phyloP scores from a whole-genome alignment of 2,888 invertebrate species.

The Microchrysa polita region DNA sequence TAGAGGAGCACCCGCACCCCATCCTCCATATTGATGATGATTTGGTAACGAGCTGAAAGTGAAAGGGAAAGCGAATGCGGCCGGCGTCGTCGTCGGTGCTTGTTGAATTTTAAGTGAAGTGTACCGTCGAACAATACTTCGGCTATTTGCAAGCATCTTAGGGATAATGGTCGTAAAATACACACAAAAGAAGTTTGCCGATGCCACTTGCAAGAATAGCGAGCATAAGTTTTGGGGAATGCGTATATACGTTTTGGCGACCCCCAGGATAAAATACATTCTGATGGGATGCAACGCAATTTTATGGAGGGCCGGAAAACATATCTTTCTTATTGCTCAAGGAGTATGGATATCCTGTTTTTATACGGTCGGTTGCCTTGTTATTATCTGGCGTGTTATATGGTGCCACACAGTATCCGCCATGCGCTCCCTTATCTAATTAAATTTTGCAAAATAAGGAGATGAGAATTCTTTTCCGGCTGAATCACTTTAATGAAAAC shows the following conservation, averaged over 20 bases:
- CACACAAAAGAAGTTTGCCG: constrained; percentile 3
- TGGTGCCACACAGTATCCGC: neutral
- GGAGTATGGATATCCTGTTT: neutral
- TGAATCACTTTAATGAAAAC: constrained; percentile 13
- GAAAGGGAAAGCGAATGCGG: neutral
- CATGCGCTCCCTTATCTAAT: constrained; percentile 18
- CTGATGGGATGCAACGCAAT: constrained; percentile 8
- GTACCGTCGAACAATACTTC: constrained; percentile 15
- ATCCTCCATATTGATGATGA: constrained; percentile 1
- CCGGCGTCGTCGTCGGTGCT: too few relatives aligned
- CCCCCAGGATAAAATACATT: too few relatives aligned
- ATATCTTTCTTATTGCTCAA: neutral
- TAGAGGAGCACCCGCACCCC: too few relatives aligned
- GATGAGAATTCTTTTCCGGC: constrained; percentile 11
- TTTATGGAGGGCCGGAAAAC: constrained; percentile 4
- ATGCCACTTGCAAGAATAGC: constrained; percentile 13
- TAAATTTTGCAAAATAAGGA: constrained; percentile 14
- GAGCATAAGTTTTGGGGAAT: neutral
- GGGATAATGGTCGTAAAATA: constrained; percentile 27
- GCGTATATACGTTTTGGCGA: neutral
- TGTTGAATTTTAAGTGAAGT: constrained; percentile 38
- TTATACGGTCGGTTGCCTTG: neutral
- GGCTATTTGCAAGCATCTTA: constrained; percentile 26
- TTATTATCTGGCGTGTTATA: constrained; percentile 3
- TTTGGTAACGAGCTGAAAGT: neutral